Percentiles rank a stretch among this genome's conserved stretches.
These are phyloP conservation scores for Mohoua ochrocephala DNA, from an alignment of 2,113 vertebrate genomes.

Conservation along the genomic window DNA sequence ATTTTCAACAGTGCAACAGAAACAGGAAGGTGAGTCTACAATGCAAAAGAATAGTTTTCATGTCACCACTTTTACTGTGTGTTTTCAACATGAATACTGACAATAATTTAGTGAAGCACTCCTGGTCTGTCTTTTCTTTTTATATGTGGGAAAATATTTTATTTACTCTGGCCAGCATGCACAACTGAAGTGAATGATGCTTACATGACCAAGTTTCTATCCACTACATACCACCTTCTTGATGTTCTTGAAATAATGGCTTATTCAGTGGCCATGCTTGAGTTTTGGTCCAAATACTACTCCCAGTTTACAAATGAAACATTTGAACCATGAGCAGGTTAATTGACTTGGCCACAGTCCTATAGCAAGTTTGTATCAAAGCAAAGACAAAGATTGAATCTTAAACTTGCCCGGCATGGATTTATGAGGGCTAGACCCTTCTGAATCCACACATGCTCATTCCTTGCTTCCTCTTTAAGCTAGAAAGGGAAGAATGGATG, in stretches of 20 bases:
- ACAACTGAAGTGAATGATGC: background rate
- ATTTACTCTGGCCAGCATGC: background rate
- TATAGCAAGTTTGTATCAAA: background rate
- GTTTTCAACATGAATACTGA: background rate
- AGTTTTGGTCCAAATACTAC: background rate
- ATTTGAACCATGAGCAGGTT: background rate
- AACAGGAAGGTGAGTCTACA: background rate
- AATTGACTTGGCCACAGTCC: background rate
- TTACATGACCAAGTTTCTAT: background rate
- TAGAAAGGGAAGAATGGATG: background rate
- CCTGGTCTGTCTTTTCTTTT: background rate
- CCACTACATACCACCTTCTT: background rate
- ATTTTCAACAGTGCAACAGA: background rate
- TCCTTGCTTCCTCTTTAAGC: slow-evolving; percentile 1
- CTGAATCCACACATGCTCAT: background rate
- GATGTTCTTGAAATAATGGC: background rate
- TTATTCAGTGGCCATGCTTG: background rate
- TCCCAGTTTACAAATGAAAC: background rate
- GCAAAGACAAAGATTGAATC: background rate
- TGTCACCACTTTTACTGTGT: background rate
- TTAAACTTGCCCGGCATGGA: background rate
- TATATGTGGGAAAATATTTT: background rate
- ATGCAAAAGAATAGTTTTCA: background rate
- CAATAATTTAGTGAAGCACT: background rate
- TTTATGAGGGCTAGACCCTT: background rate